Evolutionary conservation across 1,140 invertebrate species (phyloP).

Genomic region (Cydia strobilella): DNA sequence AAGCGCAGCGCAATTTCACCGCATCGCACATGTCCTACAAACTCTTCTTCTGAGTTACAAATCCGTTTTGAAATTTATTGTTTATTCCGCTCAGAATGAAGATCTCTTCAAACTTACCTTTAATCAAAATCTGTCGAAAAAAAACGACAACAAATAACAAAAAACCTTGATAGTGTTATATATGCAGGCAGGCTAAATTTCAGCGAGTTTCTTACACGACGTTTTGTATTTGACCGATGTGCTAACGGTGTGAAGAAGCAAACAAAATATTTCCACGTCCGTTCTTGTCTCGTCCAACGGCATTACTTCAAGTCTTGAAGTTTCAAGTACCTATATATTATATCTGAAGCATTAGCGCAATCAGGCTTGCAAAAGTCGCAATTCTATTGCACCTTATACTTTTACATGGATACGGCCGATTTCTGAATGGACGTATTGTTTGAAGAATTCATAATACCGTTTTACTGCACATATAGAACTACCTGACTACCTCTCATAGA

Average conservation of each 20-base stretch:
- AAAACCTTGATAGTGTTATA: too few species aligned
- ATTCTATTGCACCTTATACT: background rate
- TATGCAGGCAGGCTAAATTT: too few species aligned
- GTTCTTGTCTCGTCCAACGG: background rate
- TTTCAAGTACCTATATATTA: background rate
- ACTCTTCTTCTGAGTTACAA: too few species aligned
- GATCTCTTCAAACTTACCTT: too few species aligned
- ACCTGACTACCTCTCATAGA: constrained; percentile 4
- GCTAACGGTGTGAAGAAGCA: background rate
- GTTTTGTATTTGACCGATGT: background rate
- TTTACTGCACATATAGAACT: background rate
- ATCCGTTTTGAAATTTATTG: too few species aligned
- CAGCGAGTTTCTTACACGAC: too few species aligned
- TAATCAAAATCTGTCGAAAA: too few species aligned
- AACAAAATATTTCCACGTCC: background rate
- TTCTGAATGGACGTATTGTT: background rate
- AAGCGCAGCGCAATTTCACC: too few species aligned
- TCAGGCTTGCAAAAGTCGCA: background rate
- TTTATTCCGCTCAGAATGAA: too few species aligned
- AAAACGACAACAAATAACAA: too few species aligned
- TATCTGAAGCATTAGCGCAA: background rate
- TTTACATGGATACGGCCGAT: background rate
- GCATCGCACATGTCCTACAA: too few species aligned
- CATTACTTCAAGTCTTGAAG: background rate
- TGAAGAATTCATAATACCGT: background rate